Evolutionary conservation across 2,888 invertebrate species (phyloP), one percentile per base, ranked within the genome.

Genomic region (Callinectes sapidus): DNA sequence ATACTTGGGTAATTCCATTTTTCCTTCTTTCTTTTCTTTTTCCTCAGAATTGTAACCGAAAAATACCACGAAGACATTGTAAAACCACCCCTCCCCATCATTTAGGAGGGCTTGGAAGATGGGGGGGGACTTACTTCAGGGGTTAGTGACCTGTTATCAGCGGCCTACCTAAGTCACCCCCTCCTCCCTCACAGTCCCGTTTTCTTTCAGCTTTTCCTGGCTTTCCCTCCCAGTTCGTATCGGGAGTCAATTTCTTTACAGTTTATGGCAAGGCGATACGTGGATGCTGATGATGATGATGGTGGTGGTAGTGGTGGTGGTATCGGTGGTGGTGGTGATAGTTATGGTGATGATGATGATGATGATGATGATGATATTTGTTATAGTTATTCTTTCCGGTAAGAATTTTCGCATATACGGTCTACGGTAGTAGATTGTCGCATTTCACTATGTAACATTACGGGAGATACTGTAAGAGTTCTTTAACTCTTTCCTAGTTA

Each of bases 261-360:
- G 61, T 61, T 61, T 61, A 61, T 61, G 61, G 61, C 61, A 61
- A 61, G 61, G 61, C 61, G 61, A 61, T 61, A 61, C 61, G 61
- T 61, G 61, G 10, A 61, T 61, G 61, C 18, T 61, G 61, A 23
- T 61, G 23, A 61, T 61, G 61, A 23, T 61, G 61, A 61, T 61
- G 61, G 10, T 61, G 61, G 18, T 61, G 61, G 18, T 23, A 23
- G 61, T 61, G 16, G 61, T 61, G 61, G 61, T 61, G 55, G 55
- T 55, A 14, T 3, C 13, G 55, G 55, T 55, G 61, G 61, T 61
- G 61, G 61, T 61, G 61, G 18, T 55, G 55, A 14, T 55, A 2
- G 55, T 55, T 3, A 8, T 55, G 55, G 55, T 55, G 2, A 14
- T 55, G 55, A n/a, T n/a, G n/a, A n/a, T n/a, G n/a, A n/a, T n/a